Evolutionary conservation across 2,888 invertebrate species (phyloP), one percentile per base, ranked within the genome.

Genomic region (Nomada flava): DNA sequence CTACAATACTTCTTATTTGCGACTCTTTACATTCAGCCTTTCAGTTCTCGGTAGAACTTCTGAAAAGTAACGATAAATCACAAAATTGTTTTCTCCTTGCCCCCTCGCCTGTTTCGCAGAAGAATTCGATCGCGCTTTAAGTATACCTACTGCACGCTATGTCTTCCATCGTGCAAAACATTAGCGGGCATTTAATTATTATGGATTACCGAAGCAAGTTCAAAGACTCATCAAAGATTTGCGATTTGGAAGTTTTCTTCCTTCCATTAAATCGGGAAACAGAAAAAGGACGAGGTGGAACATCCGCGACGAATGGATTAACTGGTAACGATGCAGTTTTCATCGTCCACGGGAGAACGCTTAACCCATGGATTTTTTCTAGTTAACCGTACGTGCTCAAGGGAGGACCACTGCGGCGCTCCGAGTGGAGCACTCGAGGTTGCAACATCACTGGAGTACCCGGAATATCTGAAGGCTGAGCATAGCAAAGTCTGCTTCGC

Each of bases 291-390:
- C 53, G 52, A 29, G 52, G 72, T 4, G 29, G 63, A 36, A 15
- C 47, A 47, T 71, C 76, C 70, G 76, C 53, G 55, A 64, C 26
- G 55, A 72, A 79, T 69, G 65, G 80, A 79, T 83, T 87, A 88
- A 89, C 88, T 90, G 89, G 90, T 90, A 90, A 90, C 91, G 90
- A 89, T 89, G 90, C 89, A 86, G 88, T 90, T 90, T 89, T 87
- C 89, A 84, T 87, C 84, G 69, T 87, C 86, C 85, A 77, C 82
- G 50, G 78, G 81, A 86, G 87, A 86, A 86, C 76, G 88, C 87
- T 90, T 86, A 84, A 84, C 68, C 86, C 78, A 77, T 79, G 83
- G 84, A 90, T 87, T 89, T 88, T 36, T 89, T 89, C 89, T 88
- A 89, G 89, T 89, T 89, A 89, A 89, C 82, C 86, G 89, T 90